Evolutionary conservation across 2,888 invertebrate species (phyloP), one percentile per base, ranked within the genome.

Genomic region (Brenthis ino): DNA sequence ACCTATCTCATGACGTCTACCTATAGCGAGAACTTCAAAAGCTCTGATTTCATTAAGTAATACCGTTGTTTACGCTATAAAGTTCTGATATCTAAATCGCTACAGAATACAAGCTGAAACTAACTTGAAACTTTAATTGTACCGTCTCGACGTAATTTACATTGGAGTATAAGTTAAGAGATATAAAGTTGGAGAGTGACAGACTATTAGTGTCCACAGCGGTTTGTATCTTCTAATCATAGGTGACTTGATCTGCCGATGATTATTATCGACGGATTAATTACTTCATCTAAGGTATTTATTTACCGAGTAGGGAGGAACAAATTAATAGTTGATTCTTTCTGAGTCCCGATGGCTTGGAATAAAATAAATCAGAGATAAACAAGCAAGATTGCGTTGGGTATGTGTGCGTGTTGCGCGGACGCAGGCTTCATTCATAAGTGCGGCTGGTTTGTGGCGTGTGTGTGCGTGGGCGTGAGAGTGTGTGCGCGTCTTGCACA

Each of bases 301-400:
- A 87, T 82, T 76, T 74, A 83, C 83, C 77, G 81, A 80, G 85
- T 82, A 84, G 81, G 80, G 82, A 80, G 77, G 83, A 83, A 89
- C 89, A 88, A 91, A 91, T 91, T 89, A 90, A 89, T 87, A 88
- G 88, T 82, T 82, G 85, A 88, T 85, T 81, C 79, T 80, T 89
- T 89, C 87, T 82, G 84, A 87, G 82, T 78, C 84, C 83, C 82
- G 85, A 89, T 86, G 86, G 84, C 83, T 85, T 81, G 82, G 85
- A 86, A 90, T 90, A 88, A 89, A 90, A 91, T 91, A 91, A 91
- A 91, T 91, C 89, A 87, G 89, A 88, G 89, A 90, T 91, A 90
- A 91, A 89, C 89, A 90, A 85, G 86, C 83, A 80, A 85, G 88
- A 89, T 88, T 85, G 85, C 82, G 80, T 81, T 78, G 76, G 47